A percentile compares a stretch with the other conserved stretches of the same genome.
phyloP scores from a whole-genome alignment of 2,113 vertebrate species.

The Triplophysa rosa region DNA sequence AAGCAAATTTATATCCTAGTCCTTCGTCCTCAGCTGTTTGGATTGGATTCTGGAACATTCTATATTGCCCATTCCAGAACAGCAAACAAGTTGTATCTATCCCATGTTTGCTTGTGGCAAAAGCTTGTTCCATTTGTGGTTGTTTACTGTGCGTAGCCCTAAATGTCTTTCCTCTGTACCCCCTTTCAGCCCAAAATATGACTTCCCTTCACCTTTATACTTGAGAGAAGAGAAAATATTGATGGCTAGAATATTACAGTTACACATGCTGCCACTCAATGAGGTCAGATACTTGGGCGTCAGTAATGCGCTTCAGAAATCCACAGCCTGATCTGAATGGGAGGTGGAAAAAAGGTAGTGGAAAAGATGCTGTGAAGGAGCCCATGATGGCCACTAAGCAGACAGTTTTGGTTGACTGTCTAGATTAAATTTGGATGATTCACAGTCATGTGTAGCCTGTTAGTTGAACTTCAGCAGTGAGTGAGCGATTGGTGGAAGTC shows the following conservation, averaged over 20 bases:
- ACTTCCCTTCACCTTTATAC: constrained; percentile 64
- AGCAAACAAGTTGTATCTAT: constrained; percentile 78
- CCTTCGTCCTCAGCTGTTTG: constrained; percentile 61
- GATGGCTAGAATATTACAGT: constrained; percentile 71
- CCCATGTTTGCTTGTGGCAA: constrained; percentile 70
- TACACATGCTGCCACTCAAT: constrained; percentile 54
- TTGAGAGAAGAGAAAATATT: constrained; percentile 71
- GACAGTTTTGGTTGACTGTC: constrained; percentile 15
- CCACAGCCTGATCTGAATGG: neutral
- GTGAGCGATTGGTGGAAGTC: neutral
- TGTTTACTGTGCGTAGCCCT: constrained; percentile 74
- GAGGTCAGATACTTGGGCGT: constrained; percentile 57
- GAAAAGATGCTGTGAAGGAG: constrained; percentile 20
- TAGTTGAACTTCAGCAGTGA: neutral
- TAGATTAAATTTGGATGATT: constrained; percentile 10
- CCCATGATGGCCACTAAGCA: constrained; percentile 4
- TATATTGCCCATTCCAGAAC: constrained; percentile 65
- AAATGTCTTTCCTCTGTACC: constrained; percentile 73
- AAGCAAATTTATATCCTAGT: constrained; percentile 55
- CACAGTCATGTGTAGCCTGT: neutral
- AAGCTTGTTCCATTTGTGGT: constrained; percentile 79
- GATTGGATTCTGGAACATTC: constrained; percentile 75
- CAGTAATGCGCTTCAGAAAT: neutral
- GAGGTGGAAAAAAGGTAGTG: constrained; percentile 6
- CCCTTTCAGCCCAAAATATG: constrained; percentile 72